Conservation (phyloP, 2,888 invertebrate species). For the Ashinkailepas kermadecensis region DNA sequence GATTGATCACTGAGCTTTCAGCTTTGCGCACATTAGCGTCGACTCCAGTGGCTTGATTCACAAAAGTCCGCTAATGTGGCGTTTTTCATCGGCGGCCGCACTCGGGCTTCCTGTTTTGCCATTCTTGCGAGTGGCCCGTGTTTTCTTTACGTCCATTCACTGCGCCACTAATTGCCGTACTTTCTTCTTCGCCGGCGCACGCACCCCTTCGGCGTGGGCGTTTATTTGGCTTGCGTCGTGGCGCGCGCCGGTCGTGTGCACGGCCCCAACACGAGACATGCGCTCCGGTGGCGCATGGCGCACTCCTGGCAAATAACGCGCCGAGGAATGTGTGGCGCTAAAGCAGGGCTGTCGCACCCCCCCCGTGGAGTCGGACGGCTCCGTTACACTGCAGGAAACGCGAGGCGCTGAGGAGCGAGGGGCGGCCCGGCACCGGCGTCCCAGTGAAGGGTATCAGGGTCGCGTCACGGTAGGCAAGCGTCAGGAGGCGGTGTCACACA, state of each 20-base stretch:
- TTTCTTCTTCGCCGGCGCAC: conserved; percentile 3
- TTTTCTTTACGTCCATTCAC: conserved; percentile 12
- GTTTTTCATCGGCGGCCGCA: not conserved
- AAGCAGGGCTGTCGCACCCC: not conserved
- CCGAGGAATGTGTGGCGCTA: not conserved
- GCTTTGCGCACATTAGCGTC: not conserved
- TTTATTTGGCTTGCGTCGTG: conserved; percentile 1
- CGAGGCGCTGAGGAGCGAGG: no score
- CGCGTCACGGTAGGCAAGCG: no score
- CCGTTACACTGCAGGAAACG: not conserved
- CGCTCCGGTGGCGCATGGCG: not conserved
- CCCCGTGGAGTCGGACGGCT: not conserved
- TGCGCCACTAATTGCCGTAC: conserved; percentile 2
- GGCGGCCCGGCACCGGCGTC: no score
- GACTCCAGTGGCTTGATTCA: conserved; percentile 2
- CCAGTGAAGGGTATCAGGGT: no score
- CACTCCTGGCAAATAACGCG: not conserved
- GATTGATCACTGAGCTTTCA: not conserved
- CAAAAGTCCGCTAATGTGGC: conserved; percentile 1
- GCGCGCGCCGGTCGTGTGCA: not conserved
- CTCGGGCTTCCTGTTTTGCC: not conserved
- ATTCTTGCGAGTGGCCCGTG: not conserved
- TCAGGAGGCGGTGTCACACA: no score
- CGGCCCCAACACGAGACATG: not conserved
- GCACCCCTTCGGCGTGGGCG: not conserved